phyloP scores from a whole-genome alignment of 1,140 invertebrate genomes.

The Rhopalosiphum maidis region DNA sequence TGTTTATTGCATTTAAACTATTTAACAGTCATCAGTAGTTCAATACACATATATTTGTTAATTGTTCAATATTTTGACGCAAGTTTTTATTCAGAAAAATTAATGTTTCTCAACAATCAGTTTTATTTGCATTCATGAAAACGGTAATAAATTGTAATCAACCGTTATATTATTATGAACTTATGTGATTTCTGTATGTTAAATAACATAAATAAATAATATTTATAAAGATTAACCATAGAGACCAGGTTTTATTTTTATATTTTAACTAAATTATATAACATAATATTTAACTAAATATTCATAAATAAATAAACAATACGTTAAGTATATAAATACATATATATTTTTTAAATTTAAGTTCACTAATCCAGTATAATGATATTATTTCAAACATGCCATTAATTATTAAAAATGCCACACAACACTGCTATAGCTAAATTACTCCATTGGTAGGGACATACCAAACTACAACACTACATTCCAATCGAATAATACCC shows the following conservation, averaged over 20 bases:
- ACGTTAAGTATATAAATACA: no score
- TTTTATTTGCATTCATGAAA: not conserved
- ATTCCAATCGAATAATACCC: not conserved
- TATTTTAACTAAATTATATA: not conserved
- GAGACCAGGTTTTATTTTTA: not conserved
- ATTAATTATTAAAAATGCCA: not conserved
- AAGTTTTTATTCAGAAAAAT: not conserved
- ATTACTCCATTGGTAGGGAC: not conserved
- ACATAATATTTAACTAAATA: no score
- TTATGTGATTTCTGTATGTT: no score
- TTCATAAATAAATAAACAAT: not conserved
- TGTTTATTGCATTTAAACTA: no score
- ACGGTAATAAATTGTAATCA: not conserved
- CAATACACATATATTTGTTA: no score
- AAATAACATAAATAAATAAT: not conserved
- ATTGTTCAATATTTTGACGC: not conserved
- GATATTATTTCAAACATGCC: not conserved
- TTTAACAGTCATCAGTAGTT: no score
- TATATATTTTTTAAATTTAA: no score
- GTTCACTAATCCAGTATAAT: not conserved
- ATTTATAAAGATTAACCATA: not conserved
- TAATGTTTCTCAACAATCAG: accelerated
- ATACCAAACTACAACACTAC: not conserved
- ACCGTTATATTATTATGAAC: no score
- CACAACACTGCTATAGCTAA: not conserved